Conservation (phyloP, 2,888 invertebrate genomes). For the Tinea trinotella region DNA sequence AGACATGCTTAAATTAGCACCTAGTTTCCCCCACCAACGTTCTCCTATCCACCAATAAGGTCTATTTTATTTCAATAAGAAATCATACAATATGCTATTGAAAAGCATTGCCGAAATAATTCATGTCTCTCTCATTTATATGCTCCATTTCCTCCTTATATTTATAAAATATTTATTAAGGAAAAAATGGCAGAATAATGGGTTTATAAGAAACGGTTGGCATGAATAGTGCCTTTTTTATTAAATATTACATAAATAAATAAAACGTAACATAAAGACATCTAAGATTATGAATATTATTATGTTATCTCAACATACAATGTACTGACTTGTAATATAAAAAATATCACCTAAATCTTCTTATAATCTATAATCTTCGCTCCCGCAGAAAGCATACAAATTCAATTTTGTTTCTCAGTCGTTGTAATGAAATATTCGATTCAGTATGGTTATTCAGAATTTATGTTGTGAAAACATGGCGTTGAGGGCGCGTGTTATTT, state of each 20-base stretch:
- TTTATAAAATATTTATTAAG: not conserved
- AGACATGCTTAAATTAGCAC: conserved; percentile 18
- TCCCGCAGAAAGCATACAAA: conserved; percentile 22
- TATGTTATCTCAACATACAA: not conserved
- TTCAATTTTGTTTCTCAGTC: conserved; percentile 47
- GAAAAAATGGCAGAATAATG: not conserved
- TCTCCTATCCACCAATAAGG: not conserved
- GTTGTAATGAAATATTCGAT: conserved; percentile 43
- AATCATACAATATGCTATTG: not conserved
- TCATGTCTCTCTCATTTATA: not conserved
- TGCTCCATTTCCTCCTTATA: not conserved
- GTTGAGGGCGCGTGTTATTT: conserved; percentile 23
- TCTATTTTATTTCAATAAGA: not conserved
- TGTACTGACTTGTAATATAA: not conserved
- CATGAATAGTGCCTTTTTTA: not conserved
- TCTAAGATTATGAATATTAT: not conserved
- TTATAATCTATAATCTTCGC: conserved; percentile 12
- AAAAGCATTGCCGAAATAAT: not conserved
- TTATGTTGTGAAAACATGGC: conserved; percentile 37
- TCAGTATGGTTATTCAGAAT: conserved; percentile 34
- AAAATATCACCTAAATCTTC: not conserved
- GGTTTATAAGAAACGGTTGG: not conserved
- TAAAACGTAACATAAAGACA: not conserved
- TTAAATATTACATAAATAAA: not conserved
- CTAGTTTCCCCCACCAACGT: not conserved